Evolutionary conservation across 2,888 invertebrate species (phyloP), one percentile per base, ranked within the genome.

Genomic region (Eupithecia vulgata): DNA sequence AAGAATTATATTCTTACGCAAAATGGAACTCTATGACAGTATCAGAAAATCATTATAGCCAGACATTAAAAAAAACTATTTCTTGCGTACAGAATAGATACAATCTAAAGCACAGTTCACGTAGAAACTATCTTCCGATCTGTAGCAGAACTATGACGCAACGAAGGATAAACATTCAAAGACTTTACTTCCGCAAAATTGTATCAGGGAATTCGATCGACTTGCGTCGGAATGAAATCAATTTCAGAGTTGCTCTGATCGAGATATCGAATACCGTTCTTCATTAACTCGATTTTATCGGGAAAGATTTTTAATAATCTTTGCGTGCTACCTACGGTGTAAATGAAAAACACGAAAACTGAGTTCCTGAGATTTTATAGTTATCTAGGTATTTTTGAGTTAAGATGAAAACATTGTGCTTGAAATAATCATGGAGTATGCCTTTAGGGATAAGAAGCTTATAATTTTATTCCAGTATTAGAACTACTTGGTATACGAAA

Each of bases 241-340:
- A 93, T 93, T 92, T 90, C 87, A 86, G 86, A 88, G 85, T 89
- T 88, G 83, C 83, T 81, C 81, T 82, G 88, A 91, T 91, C 90
- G 85, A 84, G 88, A 91, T 91, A 88, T 87, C 84, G 83, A 83
- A 86, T 88, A 89, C 92, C 90, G 91, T 91, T 91, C 92, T 92
- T 93, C 92, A 93, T 94, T 94, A 93, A 90, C 88, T 90, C 87
- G 94, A 94, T 94, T 91, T 92, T 94, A 93, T 94, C 94, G 84
- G 80, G 84, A 85, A 83, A 84, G 87, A 88, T 93, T 93, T 92
- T 91, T 93, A 89, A 92, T 92, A 93, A 94, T 91, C 90, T 90
- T 87, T 86, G 87, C 89, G 86, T 86, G 82, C 81, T 37, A 75
- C 70, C 68, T 61, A 65, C 17, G 40, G 70, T 12, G 21, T n/a